A percentile compares a stretch with the other conserved stretches of the same genome.
These are phyloP conservation scores for Drosophila colorata DNA, from an alignment of 2,888 invertebrate species.

Conservation along the genomic window DNA sequence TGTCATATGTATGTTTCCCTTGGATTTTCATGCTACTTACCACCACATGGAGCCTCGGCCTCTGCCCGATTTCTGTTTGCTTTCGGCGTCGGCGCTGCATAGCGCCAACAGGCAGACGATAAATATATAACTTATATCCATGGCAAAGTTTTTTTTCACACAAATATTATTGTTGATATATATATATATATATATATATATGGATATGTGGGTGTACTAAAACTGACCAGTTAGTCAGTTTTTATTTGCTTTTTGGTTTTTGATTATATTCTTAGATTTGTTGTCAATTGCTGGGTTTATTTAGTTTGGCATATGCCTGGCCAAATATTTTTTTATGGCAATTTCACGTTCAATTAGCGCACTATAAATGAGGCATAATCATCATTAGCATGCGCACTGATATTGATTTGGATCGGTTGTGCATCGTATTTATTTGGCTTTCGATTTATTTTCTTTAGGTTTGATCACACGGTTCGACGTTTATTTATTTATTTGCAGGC, in stretches of 20 bases:
- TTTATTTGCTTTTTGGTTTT: conserved; percentile 24
- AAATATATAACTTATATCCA: conserved; percentile 84
- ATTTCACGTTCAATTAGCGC: conserved; percentile 85
- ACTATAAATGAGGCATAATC: conserved; percentile 74
- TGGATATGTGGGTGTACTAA: background rate
- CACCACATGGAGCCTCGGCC: conserved; percentile 97
- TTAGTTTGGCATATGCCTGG: conserved; percentile 27
- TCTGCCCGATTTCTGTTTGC: conserved; percentile 88
- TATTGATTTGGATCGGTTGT: conserved; percentile 56
- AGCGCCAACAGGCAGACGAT: conserved; percentile 82
- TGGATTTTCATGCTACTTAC: conserved; percentile 87
- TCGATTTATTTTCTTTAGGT: conserved; percentile 21
- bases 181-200: conserved; percentile 15
- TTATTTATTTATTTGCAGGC: conserved; percentile 15
- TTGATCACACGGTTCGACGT: conserved; percentile 33
- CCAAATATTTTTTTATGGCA: conserved; percentile 62
- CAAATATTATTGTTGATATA: conserved; percentile 34
- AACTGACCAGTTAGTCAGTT: conserved; percentile 42
- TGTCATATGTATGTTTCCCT: conserved; percentile 39
- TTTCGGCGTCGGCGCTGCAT: conserved; percentile 79
- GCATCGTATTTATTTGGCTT: conserved; percentile 39
- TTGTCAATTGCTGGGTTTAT: conserved; percentile 38
- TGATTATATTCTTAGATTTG: conserved; percentile 33
- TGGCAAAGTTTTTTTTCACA: conserved; percentile 47
- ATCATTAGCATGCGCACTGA: conserved; percentile 62